These are phyloP conservation scores for Psittacula derbiana DNA, from an alignment of 2,797 vertebrate genomes.

Conservation along the genomic window DNA sequence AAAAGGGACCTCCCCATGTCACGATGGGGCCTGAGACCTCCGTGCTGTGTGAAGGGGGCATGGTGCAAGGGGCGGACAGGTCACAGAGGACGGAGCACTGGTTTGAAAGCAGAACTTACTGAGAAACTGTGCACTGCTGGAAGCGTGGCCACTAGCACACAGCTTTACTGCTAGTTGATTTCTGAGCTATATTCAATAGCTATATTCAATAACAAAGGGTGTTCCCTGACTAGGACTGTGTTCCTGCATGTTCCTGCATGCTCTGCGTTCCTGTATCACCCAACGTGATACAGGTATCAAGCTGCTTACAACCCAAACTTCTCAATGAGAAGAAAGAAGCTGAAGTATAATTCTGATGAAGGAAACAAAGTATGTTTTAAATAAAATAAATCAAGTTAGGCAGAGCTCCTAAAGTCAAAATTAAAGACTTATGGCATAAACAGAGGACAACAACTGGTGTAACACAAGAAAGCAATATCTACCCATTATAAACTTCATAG, in stretches of 20 bases:
- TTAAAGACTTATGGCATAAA: not conserved
- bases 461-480: not conserved
- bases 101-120: not conserved
- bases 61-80: rapidly evolving
- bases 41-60: too few relatives aligned
- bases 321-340: not conserved
- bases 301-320: not conserved
- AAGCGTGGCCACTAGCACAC: rapidly evolving
- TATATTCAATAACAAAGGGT: rapidly evolving
- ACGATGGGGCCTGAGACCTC: rapidly evolving
- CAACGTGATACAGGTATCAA: not conserved
- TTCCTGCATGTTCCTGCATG: not conserved
- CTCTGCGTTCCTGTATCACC: not conserved
- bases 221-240: too few relatives aligned
- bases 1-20: rapidly evolving
- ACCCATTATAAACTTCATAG: not conserved
- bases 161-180: not conserved
- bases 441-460: not conserved
- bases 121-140: not conserved
- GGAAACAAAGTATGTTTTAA: not conserved
- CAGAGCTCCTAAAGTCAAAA: not conserved
- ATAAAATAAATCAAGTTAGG: not conserved
- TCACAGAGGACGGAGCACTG: not conserved
- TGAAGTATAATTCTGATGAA: not conserved
- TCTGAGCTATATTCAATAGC: not conserved